phyloP scores from a whole-genome alignment of 2,113 vertebrate species.

The Chamaetylas fuelleborni region DNA sequence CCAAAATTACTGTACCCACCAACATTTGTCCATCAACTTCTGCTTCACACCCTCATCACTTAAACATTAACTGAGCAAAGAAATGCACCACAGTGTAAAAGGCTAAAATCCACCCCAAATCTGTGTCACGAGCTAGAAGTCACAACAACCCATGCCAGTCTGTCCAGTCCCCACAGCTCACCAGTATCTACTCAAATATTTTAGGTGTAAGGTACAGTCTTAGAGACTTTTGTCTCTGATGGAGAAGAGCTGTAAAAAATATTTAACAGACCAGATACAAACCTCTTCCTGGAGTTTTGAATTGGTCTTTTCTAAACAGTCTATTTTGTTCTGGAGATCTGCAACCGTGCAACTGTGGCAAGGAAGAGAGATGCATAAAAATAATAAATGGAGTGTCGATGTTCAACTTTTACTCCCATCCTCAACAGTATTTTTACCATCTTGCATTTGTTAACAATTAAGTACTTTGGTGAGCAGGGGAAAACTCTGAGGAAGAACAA shows the following conservation, averaged over 20 bases:
- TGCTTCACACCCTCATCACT: neutral
- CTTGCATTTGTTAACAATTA: neutral
- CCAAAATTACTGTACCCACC: neutral
- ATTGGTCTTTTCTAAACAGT: constrained; percentile 94
- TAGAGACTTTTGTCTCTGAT: neutral
- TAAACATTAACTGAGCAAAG: neutral
- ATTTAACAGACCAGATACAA: constrained; percentile 33
- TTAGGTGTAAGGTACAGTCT: neutral
- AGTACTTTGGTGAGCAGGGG: neutral
- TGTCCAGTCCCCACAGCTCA: neutral
- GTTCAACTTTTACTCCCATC: neutral
- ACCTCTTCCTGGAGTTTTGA: constrained; percentile 97
- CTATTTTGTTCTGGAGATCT: constrained; percentile 96
- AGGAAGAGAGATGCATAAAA: neutral
- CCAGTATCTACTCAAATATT: neutral
- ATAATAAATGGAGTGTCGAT: neutral
- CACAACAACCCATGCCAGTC: neutral
- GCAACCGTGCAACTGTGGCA: constrained; percentile 87
- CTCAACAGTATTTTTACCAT: neutral
- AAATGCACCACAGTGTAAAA: neutral
- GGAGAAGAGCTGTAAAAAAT: neutral
- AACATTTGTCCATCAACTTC: neutral
- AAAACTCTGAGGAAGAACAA: neutral
- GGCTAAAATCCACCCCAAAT: neutral
- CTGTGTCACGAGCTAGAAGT: neutral